phyloP scores from a whole-genome alignment of 2,113 vertebrate genomes.

The Casuarius casuarius region DNA sequence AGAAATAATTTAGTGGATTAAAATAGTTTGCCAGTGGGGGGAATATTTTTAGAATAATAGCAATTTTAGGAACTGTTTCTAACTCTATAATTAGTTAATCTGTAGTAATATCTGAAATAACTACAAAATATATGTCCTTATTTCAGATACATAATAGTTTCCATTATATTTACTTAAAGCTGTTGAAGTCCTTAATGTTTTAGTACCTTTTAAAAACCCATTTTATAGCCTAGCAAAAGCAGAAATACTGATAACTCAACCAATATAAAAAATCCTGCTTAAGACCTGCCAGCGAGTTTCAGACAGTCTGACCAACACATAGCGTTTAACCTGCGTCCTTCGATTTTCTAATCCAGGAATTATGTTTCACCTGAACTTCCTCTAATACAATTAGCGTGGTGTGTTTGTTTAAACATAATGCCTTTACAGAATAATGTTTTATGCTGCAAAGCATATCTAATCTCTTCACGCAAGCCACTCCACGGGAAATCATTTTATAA shows the following conservation, averaged over 20 bases:
- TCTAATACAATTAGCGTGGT: conserved; percentile 58
- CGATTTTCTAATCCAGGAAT: conserved; percentile 35
- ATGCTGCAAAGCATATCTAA: conserved; percentile 60
- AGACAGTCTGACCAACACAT: background rate
- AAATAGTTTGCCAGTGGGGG: background rate
- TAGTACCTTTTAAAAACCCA: background rate
- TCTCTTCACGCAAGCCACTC: conserved; percentile 54
- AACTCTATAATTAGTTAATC: background rate
- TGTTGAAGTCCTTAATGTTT: background rate
- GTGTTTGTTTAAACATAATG: conserved; percentile 61
- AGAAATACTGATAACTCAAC: background rate
- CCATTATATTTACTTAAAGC: background rate
- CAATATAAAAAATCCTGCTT: background rate
- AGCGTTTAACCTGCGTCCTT: conserved; percentile 4
- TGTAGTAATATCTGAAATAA: conserved; percentile 17
- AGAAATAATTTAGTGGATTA: conserved; percentile 13
- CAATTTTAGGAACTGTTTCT: background rate
- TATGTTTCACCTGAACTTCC: conserved; percentile 53
- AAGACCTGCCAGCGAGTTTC: background rate
- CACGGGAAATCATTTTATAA: conserved; percentile 55
- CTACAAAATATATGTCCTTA: background rate
- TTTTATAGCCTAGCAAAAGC: background rate
- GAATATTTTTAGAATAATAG: background rate
- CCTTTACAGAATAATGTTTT: conserved; percentile 61
- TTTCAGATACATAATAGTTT: background rate